Percentiles rank a stretch among this genome's conserved stretches.
Evolutionary conservation across 2,113 vertebrate genomes (phyloP).

Genomic region (Mobula birostris): DNA sequence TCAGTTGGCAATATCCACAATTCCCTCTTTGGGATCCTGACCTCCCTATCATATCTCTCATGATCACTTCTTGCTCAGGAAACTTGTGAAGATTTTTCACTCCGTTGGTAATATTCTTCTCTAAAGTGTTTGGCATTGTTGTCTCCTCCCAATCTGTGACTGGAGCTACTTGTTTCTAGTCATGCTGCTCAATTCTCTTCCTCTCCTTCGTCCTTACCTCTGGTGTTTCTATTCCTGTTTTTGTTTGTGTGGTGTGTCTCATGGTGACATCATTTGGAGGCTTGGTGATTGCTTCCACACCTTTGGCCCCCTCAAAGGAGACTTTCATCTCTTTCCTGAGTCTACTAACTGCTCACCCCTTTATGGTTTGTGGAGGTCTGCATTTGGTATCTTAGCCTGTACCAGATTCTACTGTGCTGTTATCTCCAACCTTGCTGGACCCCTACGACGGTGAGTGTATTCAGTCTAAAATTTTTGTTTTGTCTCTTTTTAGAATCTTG

Average conservation of each 20-base stretch:
- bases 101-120: neutral
- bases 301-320: neutral
- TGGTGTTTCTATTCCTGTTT: neutral
- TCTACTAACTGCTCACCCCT: neutral
- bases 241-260: neutral
- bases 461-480: neutral
- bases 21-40: neutral
- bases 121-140: neutral
- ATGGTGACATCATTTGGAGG: neutral
- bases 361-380: neutral
- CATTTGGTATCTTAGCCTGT: neutral
- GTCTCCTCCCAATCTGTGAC: neutral
- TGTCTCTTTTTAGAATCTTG: neutral
- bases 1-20: neutral
- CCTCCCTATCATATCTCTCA: neutral
- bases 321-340: neutral
- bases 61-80: neutral
- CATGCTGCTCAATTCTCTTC: neutral
- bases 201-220: neutral
- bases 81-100: neutral
- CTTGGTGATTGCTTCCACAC: neutral
- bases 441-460: neutral
- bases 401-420: neutral
- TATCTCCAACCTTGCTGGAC: neutral
- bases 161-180: neutral